Evolutionary conservation across 2,888 invertebrate genomes (phyloP), one percentile per base, ranked within the genome.

Genomic region (Mayetiola destructor): DNA sequence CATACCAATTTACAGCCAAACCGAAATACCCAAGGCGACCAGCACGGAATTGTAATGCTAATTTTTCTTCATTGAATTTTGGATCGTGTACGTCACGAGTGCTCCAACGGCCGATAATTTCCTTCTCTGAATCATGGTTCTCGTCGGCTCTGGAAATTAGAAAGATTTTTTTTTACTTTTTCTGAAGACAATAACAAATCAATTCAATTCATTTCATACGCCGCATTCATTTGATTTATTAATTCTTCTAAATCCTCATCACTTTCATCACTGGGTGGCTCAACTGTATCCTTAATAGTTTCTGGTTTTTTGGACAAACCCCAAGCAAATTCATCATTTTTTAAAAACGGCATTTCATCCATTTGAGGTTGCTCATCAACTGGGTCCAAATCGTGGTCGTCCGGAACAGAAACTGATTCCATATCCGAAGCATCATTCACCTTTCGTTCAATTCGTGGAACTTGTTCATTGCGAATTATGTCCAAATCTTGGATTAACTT

Each of bases 11-110:
- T 0, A 81, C 75, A 0, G 86, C 88, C 59, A 91, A 77, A 0
- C 84, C 89, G 60, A 85, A 82, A 57, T 59, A 68, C 57, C 80
- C 80, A 61, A 85, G 75, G 57, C 80, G 77, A 0, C 86, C 85
- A 0, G 84, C 84, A 56, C 88, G 75, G 65, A 90, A 89, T 61
- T 85, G 82, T 42, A 88, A 74, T 0, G 80, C 80, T 5, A 86
- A 80, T 65, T 88, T 87, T 64, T 90, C 89, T 67, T 91, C 91
- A 66, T 88, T 88, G 65, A 84, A 90, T 68, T 88, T 88, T 59
- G 80, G 77, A 61, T 88, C 88, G 64, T 87, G 85, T 8, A 87
- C 76, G 63, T 84, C 82, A 62, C 82, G 79, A 20, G 77, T 80
- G 1, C 82, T 82, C 88, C 88, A 88, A 42, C 77, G 74, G 3